Conservation (phyloP, 2,888 invertebrate genomes). For the Selenia dentaria region DNA sequence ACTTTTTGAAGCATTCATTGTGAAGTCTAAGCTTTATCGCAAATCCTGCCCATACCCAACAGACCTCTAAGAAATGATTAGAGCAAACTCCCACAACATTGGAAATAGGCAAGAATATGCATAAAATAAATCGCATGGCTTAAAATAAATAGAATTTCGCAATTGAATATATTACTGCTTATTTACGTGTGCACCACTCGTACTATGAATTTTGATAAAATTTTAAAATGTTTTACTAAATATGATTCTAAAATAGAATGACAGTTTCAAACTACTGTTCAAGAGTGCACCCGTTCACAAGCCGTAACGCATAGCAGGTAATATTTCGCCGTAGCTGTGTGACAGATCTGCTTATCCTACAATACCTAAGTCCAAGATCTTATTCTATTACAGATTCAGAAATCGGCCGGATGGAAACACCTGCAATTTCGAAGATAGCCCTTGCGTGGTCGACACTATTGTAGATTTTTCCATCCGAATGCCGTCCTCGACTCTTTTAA, state of each 20-base stretch:
- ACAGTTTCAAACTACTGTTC: constrained; percentile 4
- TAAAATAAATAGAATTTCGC: constrained; percentile 47
- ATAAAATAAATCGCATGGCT: constrained; percentile 48
- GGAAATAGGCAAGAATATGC: constrained; percentile 36
- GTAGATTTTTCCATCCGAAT: constrained; percentile 38
- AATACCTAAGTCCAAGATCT: constrained; percentile 68
- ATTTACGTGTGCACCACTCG: constrained; percentile 27
- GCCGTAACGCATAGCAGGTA: constrained; percentile 60
- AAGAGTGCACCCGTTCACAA: constrained; percentile 49
- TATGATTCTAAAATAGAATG: constrained; percentile 1
- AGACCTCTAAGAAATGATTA: constrained; percentile 9
- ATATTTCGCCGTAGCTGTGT: constrained; percentile 71
- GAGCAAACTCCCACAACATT: constrained; percentile 7
- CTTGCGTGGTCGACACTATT: background rate
- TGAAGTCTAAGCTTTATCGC: constrained; percentile 10
- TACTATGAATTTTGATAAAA: background rate
- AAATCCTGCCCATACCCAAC: constrained; percentile 28
- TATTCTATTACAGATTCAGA: constrained; percentile 44
- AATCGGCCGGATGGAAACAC: constrained; percentile 23
- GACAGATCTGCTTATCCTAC: constrained; percentile 77
- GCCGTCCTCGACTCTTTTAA: constrained; percentile 51
- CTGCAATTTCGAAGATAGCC: constrained; percentile 13
- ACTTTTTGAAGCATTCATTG: constrained; percentile 3
- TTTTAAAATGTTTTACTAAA: constrained; percentile 5
- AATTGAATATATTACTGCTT: constrained; percentile 35